These are phyloP conservation scores for Furcifer pardalis DNA, from an alignment of 2,797 vertebrate species.

Conservation along the genomic window DNA sequence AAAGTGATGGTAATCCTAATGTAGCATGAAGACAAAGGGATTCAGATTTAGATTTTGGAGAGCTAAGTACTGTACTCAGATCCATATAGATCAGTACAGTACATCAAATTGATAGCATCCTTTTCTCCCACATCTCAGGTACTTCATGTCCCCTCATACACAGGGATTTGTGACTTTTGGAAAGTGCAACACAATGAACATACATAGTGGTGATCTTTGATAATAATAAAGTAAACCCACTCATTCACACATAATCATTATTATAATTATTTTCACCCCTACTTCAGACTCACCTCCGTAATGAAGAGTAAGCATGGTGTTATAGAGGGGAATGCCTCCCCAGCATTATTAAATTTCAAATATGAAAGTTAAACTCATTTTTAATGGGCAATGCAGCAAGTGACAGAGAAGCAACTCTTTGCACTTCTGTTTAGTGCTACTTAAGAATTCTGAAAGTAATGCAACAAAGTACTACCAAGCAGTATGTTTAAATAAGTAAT, in stretches of 20 bases:
- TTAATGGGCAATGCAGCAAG: slow-evolving; percentile 20
- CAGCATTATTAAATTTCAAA: slow-evolving; percentile 20
- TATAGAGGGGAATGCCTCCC: not conserved
- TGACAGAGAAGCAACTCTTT: slow-evolving; percentile 31
- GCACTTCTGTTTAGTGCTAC: slow-evolving; percentile 25
- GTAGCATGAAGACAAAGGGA: not conserved
- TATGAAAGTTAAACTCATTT: not conserved
- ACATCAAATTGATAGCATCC: not conserved
- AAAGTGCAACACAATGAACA: not conserved
- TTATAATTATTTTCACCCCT: no score
- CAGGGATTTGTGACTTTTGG: not conserved
- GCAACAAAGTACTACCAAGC: slow-evolving; percentile 26
- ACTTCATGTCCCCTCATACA: not conserved
- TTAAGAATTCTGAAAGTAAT: slow-evolving; percentile 31
- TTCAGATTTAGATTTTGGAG: not conserved
- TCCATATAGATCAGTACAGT: not conserved
- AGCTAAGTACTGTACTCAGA: not conserved
- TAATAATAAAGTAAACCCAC: no score
- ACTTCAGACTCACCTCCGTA: not conserved
- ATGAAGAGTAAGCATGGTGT: not conserved
- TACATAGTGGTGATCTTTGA: no score
- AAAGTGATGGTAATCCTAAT: not conserved
- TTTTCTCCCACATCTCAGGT: not conserved
- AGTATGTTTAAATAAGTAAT: slow-evolving; percentile 35
- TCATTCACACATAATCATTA: no score